Percentiles rank a stretch among this genome's conserved stretches.
phyloP scores from a whole-genome alignment of 2,888 invertebrate genomes.

The Tachina grossa region DNA sequence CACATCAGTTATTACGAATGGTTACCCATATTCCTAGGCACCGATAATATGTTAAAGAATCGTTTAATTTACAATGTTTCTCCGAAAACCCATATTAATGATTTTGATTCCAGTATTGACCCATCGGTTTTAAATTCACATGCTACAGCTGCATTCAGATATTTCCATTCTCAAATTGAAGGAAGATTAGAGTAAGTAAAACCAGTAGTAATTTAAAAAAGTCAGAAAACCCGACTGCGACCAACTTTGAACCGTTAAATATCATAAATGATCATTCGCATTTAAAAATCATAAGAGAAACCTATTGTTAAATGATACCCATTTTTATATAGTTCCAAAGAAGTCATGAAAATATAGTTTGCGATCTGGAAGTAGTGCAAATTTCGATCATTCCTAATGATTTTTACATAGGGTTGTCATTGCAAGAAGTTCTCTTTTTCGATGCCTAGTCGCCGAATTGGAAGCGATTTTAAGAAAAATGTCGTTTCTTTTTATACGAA shows the following conservation, averaged over 20 bases:
- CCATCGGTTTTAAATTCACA: conserved; percentile 86
- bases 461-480: too few species aligned
- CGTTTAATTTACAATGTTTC: conserved; percentile 80
- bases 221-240: neutral
- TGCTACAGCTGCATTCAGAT: conserved; percentile 86
- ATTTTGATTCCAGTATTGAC: conserved; percentile 84
- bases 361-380: too few species aligned
- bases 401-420: too few species aligned
- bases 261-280: too few species aligned
- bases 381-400: too few species aligned
- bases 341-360: too few species aligned
- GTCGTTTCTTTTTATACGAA: too few species aligned
- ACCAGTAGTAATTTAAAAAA: neutral
- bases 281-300: too few species aligned
- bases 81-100: conserved; percentile 81
- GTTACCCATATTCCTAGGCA: conserved; percentile 83
- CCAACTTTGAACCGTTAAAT: neutral
- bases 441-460: too few species aligned
- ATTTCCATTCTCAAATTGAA: conserved; percentile 86
- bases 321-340: too few species aligned
- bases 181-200: conserved; percentile 83
- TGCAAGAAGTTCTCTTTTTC: too few species aligned
- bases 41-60: conserved; percentile 82
- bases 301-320: too few species aligned
- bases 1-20: conserved; percentile 84